Evolutionary conservation across 1,140 invertebrate species (phyloP), one percentile per base, ranked within the genome.

Genomic region (Armadillidium nasatum): DNA sequence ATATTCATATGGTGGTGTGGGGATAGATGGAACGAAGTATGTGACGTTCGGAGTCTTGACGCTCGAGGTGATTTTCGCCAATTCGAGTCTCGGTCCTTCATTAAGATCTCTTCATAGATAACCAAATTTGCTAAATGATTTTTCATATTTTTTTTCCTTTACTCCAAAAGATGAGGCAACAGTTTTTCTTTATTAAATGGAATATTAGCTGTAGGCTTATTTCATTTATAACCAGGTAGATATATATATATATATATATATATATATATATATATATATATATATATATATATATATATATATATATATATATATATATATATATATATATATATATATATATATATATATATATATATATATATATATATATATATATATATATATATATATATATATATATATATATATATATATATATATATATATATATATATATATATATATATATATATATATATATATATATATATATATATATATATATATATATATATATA

Each of bases 291-390:
- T 60, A 60, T 60, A 60, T 19, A 60, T 19, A 60, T 19, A 60
- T 19, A 50, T 19, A 60, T 19, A 60, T 19, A 60, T 19, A 60
- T 19, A 60, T 19, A 60, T 19, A 60, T 19, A 60, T 60, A 60
- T 19, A 60, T 19, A 60, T 19, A 19, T 15, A 19, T 60, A 19
- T 60, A n/a, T 15, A 60, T 60, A 60, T 60, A 60, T 60, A 60
- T 60, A 60, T 60, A 60, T 60, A 60, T 60, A 60, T 60, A 60
- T 60, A 60, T 60, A 60, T 60, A 60, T 60, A 60, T 60, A 60
- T 60, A 60, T 60, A 4, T 4, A 60, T 60, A 60, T 33, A 33
- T 33, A 33, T 33, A 33, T 33, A 33, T 33, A 33, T 33, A 33
- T 33, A n/a, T 33, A 33, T 33, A 33, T 33, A 33, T 33, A 33